Base-by-base conservation (phyloP, 1,140 invertebrate genomes). In the Batillaria attramentaria region DNA sequence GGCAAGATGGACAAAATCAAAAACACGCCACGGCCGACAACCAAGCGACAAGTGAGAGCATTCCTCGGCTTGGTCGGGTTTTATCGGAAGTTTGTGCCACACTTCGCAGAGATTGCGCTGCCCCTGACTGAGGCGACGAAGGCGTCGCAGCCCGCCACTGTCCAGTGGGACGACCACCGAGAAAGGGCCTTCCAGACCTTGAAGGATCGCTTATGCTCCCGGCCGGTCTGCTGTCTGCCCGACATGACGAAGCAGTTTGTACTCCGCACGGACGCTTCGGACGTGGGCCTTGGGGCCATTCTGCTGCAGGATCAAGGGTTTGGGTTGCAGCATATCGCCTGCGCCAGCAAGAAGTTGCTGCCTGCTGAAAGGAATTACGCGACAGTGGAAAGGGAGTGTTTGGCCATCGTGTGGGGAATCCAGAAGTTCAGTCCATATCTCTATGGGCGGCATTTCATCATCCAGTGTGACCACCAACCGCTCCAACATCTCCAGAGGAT, bases 381-480 rank as follows among this genome's bases (percentile, higher is more conserved):
- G 0, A 89, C 86, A 0, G 89, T 87, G 10, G 92, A 93, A 79
- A 86, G 83, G 72, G 90, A 92, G 81, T 84, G 82, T 68, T 76
- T 91, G 41, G 91, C 89, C 10, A 74, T 92, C 5, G 84, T 92
- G 13, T 91, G 81, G 81, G 85, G 86, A 16, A 76, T 91, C 13
- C 72, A 88, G 57, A 90, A 90, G 66, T n/a, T n/a, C n/a, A n/a
- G n/a, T n/a, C n/a, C n/a, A n/a, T 93, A 92, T 83, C 31, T 83
- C 2, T 83, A 77, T 79, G 82, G 80, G 3, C 78, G n/a, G 24
- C 33, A 77, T 18, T 83, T 83, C 50, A 68, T 70, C 13, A 20
- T 83, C 41, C 31, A 83, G 62, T 79, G 65, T 0, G 77, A 83
- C 39, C 83, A 84, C 46, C 3, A 50, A 76, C 79, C 82, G 31